Evolutionary conservation across 2,113 vertebrate genomes (phyloP).

Genomic region (Entomyzon cyanotis): DNA sequence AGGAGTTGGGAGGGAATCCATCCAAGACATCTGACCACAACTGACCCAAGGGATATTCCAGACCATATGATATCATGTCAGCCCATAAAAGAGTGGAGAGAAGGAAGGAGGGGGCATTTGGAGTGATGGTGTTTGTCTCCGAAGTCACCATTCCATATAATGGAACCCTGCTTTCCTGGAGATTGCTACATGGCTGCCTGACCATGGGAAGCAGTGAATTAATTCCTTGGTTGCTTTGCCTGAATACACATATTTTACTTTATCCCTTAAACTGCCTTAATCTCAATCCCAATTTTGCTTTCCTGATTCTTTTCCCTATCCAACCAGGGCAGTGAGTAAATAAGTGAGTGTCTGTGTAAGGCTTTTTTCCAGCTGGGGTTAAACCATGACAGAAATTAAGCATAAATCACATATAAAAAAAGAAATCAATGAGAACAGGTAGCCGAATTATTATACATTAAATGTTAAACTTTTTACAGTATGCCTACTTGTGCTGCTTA

Average conservation of each 20-base stretch:
- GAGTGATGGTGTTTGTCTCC: background rate
- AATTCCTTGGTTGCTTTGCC: background rate
- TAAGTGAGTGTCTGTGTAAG: background rate
- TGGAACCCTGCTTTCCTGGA: background rate
- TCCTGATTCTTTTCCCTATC: background rate
- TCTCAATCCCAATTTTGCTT: background rate
- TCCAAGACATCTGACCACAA: background rate
- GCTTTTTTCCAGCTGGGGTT: background rate
- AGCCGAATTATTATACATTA: background rate
- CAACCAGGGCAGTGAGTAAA: background rate
- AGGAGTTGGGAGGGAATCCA: background rate
- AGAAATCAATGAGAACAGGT: background rate
- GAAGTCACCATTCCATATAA: accelerated
- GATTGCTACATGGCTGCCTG: background rate
- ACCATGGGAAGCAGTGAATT: background rate
- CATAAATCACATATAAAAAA: background rate
- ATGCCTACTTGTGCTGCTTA: background rate
- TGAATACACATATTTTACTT: background rate
- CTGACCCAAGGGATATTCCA: background rate
- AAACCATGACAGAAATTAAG: background rate
- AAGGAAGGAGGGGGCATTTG: background rate
- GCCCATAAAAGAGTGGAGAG: background rate
- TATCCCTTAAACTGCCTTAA: background rate
- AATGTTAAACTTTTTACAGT: background rate
- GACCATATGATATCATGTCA: background rate